Conservation (phyloP, 2,797 vertebrate genomes). For the Tragopan temminckii region DNA sequence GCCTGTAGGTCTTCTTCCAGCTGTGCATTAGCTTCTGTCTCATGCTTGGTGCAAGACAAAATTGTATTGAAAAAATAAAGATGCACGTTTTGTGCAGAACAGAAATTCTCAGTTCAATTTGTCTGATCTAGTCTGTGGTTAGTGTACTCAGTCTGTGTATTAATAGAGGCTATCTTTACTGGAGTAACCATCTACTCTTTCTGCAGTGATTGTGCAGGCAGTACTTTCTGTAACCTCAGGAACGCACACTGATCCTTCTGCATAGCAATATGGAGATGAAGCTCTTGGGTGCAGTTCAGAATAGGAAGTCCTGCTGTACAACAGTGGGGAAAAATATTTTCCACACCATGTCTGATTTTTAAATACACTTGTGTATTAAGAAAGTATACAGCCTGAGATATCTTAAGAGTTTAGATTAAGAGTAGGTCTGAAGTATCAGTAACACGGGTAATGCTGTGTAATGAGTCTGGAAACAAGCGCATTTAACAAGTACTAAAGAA, state of each 20-base stretch:
- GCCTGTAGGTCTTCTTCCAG: not conserved
- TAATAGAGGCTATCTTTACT: not conserved
- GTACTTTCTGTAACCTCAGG: not conserved
- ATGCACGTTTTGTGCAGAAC: rapidly evolving
- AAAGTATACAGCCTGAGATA: not conserved
- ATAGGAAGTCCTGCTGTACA: not conserved
- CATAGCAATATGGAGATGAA: not conserved
- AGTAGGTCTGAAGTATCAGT: not conserved
- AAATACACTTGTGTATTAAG: not conserved
- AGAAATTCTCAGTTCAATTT: not conserved
- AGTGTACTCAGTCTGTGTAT: not conserved
- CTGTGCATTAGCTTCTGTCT: not conserved
- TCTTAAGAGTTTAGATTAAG: not conserved
- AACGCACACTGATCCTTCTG: not conserved
- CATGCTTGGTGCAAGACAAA: not conserved
- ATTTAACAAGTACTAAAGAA: not conserved
- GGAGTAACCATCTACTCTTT: not conserved
- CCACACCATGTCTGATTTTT: not conserved
- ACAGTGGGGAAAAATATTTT: rapidly evolving
- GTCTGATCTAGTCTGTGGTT: not conserved
- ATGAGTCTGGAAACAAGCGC: not conserved
- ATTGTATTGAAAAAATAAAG: too few species aligned
- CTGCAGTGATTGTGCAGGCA: not conserved
- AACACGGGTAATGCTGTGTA: not conserved
- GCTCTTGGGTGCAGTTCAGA: not conserved